Evolutionary conservation across 2,797 vertebrate genomes (phyloP), one percentile per base, ranked within the genome.

Genomic region (Lutra lutra): DNA sequence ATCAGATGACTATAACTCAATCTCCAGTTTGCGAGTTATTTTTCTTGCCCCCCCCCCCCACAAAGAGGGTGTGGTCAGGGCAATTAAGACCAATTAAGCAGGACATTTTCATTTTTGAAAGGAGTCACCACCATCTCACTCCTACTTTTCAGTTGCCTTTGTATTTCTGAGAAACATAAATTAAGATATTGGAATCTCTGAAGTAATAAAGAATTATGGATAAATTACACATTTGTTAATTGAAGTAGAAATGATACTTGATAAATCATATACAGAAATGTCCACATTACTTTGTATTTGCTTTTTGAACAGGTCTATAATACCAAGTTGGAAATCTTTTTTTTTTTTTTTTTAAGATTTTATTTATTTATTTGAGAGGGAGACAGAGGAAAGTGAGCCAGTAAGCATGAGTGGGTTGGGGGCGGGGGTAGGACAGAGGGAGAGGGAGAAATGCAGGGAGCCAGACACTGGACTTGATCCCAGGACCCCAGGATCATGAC

Each of bases 1-100:
- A 97, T 96, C 95, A 94, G 62, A 96, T 96, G 95, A 84, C 95
- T 80, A 96, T 84, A 94, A 95, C 80, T 89, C 92, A 93, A 86
- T 94, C 92, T 95, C 92, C 6, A 87, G 80, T 89, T 72, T 90
- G 32, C 40, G 32, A 60, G 72, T 79, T 87, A 96, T 93, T 89
- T 43, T 70, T 14, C 56, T 90, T 40, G 75, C 4, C 6, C 35
- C 17, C 4, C 6, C 35, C 17, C 3, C 23, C 35, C 18, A n/a
- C 40, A n/a, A 91, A 91, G 29, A 94, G 35, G 66, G 87, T 83
- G 77, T 80, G 54, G 62, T 60, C 15, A 2, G 35, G 56, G n/a
- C 48, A 83, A 83, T 84, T 70, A 70, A 79, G 56, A 68, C 32
- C 32, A 48, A 43, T 86, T 88, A 94, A 88, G 27, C 80, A 7